Percentiles rank a stretch among this genome's conserved stretches.
Evolutionary conservation across 2,113 vertebrate genomes (phyloP).

Genomic region (Colistium nudipinnis): DNA sequence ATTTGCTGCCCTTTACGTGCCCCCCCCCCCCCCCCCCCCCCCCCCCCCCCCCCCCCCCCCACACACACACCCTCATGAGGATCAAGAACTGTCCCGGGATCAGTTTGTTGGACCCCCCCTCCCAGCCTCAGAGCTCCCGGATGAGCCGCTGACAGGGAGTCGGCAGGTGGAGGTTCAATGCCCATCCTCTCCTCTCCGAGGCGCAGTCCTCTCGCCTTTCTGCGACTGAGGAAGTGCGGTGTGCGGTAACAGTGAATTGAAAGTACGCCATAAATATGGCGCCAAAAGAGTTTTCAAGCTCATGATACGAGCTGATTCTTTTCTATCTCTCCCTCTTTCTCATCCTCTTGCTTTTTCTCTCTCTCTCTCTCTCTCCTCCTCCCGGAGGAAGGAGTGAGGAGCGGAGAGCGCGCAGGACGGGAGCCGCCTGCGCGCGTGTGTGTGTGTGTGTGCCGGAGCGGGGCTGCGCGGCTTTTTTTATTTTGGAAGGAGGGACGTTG

Average conservation of each 20-base stretch:
- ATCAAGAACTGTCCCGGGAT: too few species aligned
- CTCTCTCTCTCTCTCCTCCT: background rate
- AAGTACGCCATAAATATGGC: constrained; percentile 99
- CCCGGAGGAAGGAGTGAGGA: constrained; percentile 49
- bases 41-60: too few species aligned
- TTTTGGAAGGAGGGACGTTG: constrained; percentile 81
- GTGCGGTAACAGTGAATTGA: constrained; percentile 90
- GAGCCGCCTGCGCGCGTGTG: constrained; percentile 75
- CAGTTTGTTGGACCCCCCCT: background rate
- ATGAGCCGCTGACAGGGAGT: background rate
- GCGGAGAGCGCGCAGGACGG: constrained; percentile 72
- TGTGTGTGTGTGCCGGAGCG: too few species aligned
- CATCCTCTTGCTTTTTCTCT: background rate
- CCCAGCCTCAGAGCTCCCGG: background rate
- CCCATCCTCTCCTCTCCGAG: constrained; percentile 63
- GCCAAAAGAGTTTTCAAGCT: constrained; percentile 94
- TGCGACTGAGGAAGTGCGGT: constrained; percentile 73
- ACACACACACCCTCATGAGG: too few species aligned
- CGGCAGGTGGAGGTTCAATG: constrained; percentile 66
- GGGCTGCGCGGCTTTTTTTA: constrained; percentile 67
- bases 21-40: too few species aligned
- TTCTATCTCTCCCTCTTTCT: background rate
- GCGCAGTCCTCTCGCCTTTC: constrained; percentile 64
- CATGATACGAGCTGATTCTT: constrained; percentile 81
- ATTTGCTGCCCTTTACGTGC: too few species aligned